Evolutionary conservation across 2,113 vertebrate species (phyloP).

Genomic region (Takifugu flavidus): DNA sequence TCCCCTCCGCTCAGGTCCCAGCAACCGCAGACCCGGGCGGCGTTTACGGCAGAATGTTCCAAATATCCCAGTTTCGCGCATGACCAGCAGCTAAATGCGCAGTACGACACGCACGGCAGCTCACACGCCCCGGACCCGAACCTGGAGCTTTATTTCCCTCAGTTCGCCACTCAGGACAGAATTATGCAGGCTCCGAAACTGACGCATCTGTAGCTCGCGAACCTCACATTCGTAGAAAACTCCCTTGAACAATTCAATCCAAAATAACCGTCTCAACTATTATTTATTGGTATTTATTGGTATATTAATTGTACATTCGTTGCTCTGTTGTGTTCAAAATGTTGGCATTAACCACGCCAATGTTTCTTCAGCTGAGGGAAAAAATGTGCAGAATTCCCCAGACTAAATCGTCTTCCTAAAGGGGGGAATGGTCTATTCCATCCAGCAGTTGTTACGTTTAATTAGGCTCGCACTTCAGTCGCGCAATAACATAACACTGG

Average conservation of each 20-base stretch:
- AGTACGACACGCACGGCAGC: constrained; percentile 24
- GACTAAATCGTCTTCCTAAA: no score
- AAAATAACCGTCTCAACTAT: constrained; percentile 1
- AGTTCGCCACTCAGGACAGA: constrained; percentile 86
- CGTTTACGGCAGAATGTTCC: constrained; percentile 29
- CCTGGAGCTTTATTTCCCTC: constrained; percentile 79
- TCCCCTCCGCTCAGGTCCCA: constrained; percentile 55
- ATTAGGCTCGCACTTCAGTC: constrained; percentile 27
- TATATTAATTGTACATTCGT: not conserved
- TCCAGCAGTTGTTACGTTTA: no score
- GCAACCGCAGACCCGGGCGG: constrained; percentile 31
- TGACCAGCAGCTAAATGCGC: constrained; percentile 30
- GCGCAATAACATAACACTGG: constrained; percentile 25
- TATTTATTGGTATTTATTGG: constrained; percentile 27
- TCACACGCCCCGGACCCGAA: constrained; percentile 59
- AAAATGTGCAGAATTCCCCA: no score
- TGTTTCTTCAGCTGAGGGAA: no score
- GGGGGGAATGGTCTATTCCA: no score
- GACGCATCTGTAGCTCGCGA: constrained; percentile 85
- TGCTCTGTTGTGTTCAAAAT: no score
- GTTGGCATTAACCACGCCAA: no score
- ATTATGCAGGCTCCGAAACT: constrained; percentile 91
- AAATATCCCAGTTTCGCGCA: constrained; percentile 47
- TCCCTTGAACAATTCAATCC: not conserved
- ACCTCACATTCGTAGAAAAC: not conserved